Evolutionary conservation across 2,797 vertebrate species (phyloP).

Genomic region (Phylloscopus collybita): DNA sequence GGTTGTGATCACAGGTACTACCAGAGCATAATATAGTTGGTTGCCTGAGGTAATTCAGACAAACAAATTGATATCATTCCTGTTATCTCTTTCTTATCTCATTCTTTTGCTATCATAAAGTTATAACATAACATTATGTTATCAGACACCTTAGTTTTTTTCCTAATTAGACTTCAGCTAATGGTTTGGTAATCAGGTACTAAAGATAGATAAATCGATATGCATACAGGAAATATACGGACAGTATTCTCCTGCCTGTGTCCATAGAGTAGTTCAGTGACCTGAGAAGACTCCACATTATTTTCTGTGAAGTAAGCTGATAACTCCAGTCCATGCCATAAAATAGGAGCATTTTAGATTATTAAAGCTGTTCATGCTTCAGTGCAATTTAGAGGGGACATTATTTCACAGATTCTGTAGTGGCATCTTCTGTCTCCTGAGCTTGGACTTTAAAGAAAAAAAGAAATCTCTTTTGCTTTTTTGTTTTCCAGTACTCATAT

Average conservation of each 20-base stretch:
- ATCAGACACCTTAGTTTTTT: background rate
- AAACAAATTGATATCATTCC: background rate
- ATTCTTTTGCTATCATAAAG: background rate
- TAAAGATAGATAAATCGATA: background rate
- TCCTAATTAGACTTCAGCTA: background rate
- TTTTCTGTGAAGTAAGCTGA: background rate
- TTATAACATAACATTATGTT: background rate
- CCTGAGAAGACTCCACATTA: background rate
- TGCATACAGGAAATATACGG: background rate
- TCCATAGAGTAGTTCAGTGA: background rate
- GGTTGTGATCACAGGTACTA: background rate
- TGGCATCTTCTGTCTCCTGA: background rate
- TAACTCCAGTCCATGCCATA: background rate
- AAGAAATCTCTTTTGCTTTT: background rate
- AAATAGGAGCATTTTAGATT: background rate
- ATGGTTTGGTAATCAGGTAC: background rate
- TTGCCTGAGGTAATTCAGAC: background rate
- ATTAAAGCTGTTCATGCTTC: background rate
- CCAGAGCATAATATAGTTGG: background rate
- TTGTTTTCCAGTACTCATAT: background rate
- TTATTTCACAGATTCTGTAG: background rate
- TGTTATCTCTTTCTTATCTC: background rate
- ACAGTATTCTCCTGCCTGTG: background rate
- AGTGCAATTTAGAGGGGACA: background rate
- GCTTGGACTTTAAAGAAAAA: background rate